These are phyloP conservation scores for Drosophila navojoa DNA, from an alignment of 1,140 invertebrate species.

Conservation along the genomic window DNA sequence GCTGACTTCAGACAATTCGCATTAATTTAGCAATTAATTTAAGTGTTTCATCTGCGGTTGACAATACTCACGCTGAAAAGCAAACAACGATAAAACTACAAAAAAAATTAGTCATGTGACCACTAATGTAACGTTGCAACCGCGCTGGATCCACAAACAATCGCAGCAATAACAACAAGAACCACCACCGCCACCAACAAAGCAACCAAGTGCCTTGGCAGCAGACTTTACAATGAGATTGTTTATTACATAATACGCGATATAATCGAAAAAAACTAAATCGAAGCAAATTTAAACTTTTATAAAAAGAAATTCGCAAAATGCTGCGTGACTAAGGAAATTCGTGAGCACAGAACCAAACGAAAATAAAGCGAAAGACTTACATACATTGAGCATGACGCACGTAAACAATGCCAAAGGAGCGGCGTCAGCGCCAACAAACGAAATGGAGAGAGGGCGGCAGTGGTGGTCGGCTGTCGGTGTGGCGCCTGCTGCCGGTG, in stretches of 20 bases:
- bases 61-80: constrained; percentile 24
- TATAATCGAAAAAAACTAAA: constrained; percentile 9
- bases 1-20: constrained; percentile 65
- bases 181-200: constrained; percentile 24
- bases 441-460: constrained; percentile 23
- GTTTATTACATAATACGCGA: constrained; percentile 68
- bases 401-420: constrained; percentile 70
- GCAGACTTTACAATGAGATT: constrained; percentile 56
- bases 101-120: constrained; percentile 60
- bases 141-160: neutral
- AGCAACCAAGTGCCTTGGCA: constrained; percentile 59
- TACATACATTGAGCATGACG: constrained; percentile 50
- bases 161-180: constrained; percentile 8
- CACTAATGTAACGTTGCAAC: constrained; percentile 2
- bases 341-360: constrained; percentile 33
- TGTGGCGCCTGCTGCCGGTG: constrained; percentile 63
- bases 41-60: constrained; percentile 45
- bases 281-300: constrained; percentile 36
- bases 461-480: constrained; percentile 8
- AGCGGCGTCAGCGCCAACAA: neutral
- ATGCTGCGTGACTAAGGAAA: constrained; percentile 49
- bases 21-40: constrained; percentile 74
- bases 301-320: constrained; percentile 25
- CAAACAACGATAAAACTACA: constrained; percentile 15
- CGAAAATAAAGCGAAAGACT: constrained; percentile 18